Evolutionary conservation across 2,113 vertebrate genomes (phyloP), one percentile per base, ranked within the genome.

Genomic region (Ceyx margarethae): DNA sequence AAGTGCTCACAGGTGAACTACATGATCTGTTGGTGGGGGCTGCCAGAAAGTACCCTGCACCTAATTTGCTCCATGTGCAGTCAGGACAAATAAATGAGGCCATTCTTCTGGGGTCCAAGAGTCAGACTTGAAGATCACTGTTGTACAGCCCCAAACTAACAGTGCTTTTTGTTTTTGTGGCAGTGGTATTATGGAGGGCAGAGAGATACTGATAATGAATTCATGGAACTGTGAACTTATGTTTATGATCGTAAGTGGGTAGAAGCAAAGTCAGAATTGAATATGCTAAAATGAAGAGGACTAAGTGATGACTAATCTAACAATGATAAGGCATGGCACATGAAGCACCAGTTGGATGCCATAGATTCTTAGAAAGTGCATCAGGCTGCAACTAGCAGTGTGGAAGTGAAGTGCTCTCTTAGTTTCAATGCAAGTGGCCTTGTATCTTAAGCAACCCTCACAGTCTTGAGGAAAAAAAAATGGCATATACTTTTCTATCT

Each of bases 181-280:
- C 67, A 84, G 46, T 79, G 50, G 5, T 80, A 46, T 62, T 87
- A 28, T 1, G 1, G 62, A 87, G 66, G 81, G 74, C 73, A 84
- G 77, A 58, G 74, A 64, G 14, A 43, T 40, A 48, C 0, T 82
- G 79, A 58, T 85, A 94, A 89, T 76, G 62, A 94, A 82, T 89
- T 89, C 42, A 26, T 79, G 58, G 28, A 91, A 76, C 35, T 91
- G 23, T 71, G 16, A 37, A 37, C 37, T 37, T 37, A 37, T 37
- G 37, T 37, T 37, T 64, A 60, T 93, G 85, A 87, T 72, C 13
- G 1, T 62, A 89, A 94, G 66, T 62, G 31, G 42, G 67, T 87
- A 87, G 89, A 94, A 94, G 79, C 54, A 73, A 69, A 95, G 85
- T 92, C 87, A 87, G 62, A 48, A 73, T 91, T 85, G 66, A 89